Conservation (phyloP, 1,140 invertebrate genomes). For the Drosophila cardini region DNA sequence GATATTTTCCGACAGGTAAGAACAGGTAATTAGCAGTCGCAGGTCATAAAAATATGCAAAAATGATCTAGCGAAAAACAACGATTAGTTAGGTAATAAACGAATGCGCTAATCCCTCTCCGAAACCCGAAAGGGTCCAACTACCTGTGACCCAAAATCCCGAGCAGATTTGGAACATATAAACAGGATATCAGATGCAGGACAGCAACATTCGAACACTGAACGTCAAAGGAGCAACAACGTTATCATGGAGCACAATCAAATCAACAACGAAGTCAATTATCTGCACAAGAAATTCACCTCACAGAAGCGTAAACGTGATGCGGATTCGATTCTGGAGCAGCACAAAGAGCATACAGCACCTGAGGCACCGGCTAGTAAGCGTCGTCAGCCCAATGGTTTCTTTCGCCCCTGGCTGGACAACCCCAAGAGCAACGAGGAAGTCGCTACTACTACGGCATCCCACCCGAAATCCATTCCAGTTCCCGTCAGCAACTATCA, state of each 20-base stretch:
- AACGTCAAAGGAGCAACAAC: conserved; percentile 58
- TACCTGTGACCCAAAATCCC: conserved; percentile 43
- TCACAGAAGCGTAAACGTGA: conserved; percentile 59
- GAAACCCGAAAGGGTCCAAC: conserved; percentile 18
- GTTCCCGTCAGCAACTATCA: conserved; percentile 51
- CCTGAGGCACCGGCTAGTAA: conserved; percentile 18
- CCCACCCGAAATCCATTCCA: not conserved
- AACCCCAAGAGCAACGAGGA: conserved; percentile 44
- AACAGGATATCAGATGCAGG: conserved; percentile 55
- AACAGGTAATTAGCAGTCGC: conserved; percentile 49
- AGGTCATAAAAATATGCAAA: conserved; percentile 55
- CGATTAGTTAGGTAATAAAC: conserved; percentile 61
- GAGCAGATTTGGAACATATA: conserved; percentile 47
- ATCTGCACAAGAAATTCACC: conserved; percentile 62
- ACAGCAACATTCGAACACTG: conserved; percentile 53
- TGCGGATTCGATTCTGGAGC: conserved; percentile 31
- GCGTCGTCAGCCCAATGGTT: conserved; percentile 45
- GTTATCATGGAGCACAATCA: conserved; percentile 33
- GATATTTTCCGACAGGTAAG: conserved; percentile 15
- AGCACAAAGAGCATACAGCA: conserved; percentile 31
- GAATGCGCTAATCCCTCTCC: conserved; percentile 60
- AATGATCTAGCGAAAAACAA: conserved; percentile 8
- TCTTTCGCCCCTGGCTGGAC: conserved; percentile 67
- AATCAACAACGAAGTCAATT: conserved; percentile 9
- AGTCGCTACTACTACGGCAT: not conserved